Percentiles rank a stretch among this genome's conserved stretches.
These are phyloP conservation scores for Sarcophilus harrisii DNA, from an alignment of 2,797 vertebrate genomes.

Conservation along the genomic window DNA sequence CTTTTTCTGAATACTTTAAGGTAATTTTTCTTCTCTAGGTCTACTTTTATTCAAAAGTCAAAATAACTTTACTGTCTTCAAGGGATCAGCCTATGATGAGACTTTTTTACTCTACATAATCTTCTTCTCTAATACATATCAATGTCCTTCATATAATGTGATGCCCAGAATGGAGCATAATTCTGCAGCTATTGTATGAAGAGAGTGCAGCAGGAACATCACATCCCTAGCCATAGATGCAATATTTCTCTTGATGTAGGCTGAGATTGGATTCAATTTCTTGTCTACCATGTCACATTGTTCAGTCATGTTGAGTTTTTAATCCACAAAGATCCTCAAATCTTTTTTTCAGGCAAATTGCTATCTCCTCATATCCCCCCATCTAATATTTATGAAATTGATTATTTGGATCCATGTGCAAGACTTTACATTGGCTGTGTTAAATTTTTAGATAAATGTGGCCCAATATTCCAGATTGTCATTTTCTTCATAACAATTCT, in stretches of 20 bases:
- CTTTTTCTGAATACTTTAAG: background rate
- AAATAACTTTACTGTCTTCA: background rate
- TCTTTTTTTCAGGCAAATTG: background rate
- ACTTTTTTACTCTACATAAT: background rate
- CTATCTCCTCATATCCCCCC: background rate
- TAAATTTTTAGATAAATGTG: background rate
- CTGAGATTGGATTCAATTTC: background rate
- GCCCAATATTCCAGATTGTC: background rate
- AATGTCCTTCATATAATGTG: background rate
- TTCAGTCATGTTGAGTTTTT: background rate
- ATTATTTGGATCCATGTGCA: background rate
- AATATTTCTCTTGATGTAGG: background rate
- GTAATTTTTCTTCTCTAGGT: background rate
- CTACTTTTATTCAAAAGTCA: background rate
- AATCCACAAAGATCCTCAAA: background rate
- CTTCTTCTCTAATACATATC: background rate
- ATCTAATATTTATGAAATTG: background rate
- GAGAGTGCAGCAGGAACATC: background rate
- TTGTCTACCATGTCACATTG: background rate
- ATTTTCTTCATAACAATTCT: background rate
- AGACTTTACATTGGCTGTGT: background rate
- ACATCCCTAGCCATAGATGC: background rate
- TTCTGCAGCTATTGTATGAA: background rate
- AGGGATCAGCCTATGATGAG: background rate
- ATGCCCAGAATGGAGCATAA: background rate